Evolutionary conservation across 2,797 vertebrate species (phyloP).

Genomic region (Naso thynnoides): DNA sequence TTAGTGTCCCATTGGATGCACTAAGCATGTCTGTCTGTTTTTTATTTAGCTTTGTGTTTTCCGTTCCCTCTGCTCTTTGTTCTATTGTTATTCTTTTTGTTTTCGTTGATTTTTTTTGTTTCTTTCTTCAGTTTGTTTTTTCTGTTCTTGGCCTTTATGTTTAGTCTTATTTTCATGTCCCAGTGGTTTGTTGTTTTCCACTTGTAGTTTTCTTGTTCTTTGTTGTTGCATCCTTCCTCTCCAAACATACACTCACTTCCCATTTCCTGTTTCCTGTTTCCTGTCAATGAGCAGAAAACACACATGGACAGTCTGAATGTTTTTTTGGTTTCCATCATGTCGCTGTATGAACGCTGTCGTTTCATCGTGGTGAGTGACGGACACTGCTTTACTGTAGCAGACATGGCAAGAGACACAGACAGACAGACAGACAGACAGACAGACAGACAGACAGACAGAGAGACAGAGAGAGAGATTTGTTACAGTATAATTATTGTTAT

Average conservation of each 20-base stretch:
- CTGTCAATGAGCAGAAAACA: conserved; percentile 37
- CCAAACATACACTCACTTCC: conserved; percentile 50
- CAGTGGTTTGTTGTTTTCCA: neutral
- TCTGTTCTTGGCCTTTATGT: neutral
- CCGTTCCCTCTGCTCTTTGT: too few relatives aligned
- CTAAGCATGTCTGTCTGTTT: too few relatives aligned
- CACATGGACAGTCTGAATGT: conserved; percentile 8
- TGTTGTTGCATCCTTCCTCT: conserved; percentile 35
- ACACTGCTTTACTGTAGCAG: neutral
- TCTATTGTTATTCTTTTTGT: too few relatives aligned
- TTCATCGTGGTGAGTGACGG: conserved; percentile 74
- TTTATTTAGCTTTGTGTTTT: too few relatives aligned
- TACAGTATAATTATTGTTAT: too few relatives aligned
- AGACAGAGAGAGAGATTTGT: too few relatives aligned
- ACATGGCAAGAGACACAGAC: neutral
- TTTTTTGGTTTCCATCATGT: conserved; percentile 57
- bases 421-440: neutral
- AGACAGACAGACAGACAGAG: neutral
- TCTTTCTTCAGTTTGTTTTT: neutral
- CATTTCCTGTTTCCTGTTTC: conserved; percentile 59
- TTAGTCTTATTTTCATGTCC: neutral
- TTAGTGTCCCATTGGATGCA: too few relatives aligned
- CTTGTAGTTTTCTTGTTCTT: conserved; percentile 16
- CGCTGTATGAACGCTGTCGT: conserved; percentile 60
- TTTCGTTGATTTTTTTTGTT: neutral